Evolutionary conservation across 1,140 invertebrate genomes (phyloP), one percentile per base, ranked within the genome.

Genomic region (Drosophila aff.): DNA sequence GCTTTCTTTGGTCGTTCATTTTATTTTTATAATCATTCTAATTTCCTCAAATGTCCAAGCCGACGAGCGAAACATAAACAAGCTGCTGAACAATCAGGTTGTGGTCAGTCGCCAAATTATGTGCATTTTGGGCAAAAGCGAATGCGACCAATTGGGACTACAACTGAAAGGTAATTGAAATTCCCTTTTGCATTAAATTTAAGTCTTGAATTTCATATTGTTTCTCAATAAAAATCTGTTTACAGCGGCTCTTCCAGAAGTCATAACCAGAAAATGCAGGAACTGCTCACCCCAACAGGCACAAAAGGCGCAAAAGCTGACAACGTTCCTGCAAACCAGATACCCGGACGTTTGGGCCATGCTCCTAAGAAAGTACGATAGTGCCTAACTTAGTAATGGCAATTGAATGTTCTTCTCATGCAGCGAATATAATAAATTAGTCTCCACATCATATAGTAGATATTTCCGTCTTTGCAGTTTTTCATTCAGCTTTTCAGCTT

Each of bases 301-400:
- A 7, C 92, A 93, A 38, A 94, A 94, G 91, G 94, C 94, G 3
- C 93, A 93, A 76, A 92, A 93, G 63, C 79, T 94, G 23, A 93
- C 93, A 6, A 15, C 92, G 36, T 94, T 94, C 68, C 91, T 94
- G 33, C 93, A 94, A 85, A 91, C 87, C 5, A 93, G 93, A 67
- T 94, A 94, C 87, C 94, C 94, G 11, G 93, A 93, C 66, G 93
- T 94, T 43, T 94, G 94, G 94, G 93, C 92, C 7, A 93, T 93
- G 78, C 83, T 94, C 38, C 82, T 94, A n/a, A 64, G 93, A 63
- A 94, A 94, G 90, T 94, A 94, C 43, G 79, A 90, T 41, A 92
- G 75, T 50, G 77, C 65, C 58, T 92, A 87, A 52, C 23, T 18
- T 15, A 84, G 5, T 28, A 36, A 43, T 61, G 74, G 61, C 74